These are phyloP conservation scores for Misgurnus mizolepis DNA, from an alignment of 2,113 vertebrate genomes.

Conservation along the genomic window DNA sequence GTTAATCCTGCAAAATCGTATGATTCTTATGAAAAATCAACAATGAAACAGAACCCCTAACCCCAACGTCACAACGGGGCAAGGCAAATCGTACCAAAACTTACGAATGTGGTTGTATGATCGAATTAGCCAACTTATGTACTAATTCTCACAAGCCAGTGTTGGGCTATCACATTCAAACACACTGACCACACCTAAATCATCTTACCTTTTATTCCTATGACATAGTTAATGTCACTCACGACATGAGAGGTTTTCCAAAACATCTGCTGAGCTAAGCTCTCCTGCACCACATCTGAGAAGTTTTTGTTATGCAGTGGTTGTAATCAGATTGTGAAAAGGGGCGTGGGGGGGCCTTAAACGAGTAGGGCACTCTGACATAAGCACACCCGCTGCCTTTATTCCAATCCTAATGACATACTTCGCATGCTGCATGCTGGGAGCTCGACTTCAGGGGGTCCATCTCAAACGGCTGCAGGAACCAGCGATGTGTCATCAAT, in stretches of 20 bases:
- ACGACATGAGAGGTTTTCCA: background rate
- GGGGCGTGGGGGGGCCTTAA: slow-evolving; percentile 71
- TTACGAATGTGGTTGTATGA: no score
- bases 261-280: slow-evolving; percentile 52
- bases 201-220: background rate
- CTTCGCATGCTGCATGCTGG: slow-evolving; percentile 84
- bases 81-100: no score
- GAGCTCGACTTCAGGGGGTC: slow-evolving; percentile 85
- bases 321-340: slow-evolving; percentile 76
- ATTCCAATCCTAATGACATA: slow-evolving; percentile 88
- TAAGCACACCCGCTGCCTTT: slow-evolving; percentile 83
- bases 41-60: no score
- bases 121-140: no score
- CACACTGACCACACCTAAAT: no score
- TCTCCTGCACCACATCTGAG: slow-evolving; percentile 52
- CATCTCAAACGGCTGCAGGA: slow-evolving; percentile 83
- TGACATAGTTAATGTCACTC: no score
- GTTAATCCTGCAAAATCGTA: no score
- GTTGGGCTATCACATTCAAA: no score
- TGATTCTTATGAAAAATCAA: no score
- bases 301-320: slow-evolving; percentile 80
- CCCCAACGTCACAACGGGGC: no score
- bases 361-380: slow-evolving; percentile 76
- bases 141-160: no score
- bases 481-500: slow-evolving; percentile 82